Conservation (phyloP, 2,113 vertebrate genomes). For the Ardeotis arabs region DNA sequence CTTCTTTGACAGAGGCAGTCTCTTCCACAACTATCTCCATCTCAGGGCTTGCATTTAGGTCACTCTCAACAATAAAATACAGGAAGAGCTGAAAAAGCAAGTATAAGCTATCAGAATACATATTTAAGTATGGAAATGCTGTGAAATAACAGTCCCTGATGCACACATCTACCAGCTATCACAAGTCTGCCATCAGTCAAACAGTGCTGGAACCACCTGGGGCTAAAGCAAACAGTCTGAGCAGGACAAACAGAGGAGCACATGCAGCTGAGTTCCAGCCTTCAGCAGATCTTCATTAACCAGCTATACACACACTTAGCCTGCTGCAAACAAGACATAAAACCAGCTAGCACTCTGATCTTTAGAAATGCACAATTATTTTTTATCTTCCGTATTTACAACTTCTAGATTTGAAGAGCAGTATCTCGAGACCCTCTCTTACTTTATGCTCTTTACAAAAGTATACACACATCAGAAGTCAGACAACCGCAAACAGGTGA, state of each 20-base stretch:
- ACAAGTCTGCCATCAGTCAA: not conserved
- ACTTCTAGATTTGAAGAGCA: not conserved
- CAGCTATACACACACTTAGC: not conserved
- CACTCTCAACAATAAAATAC: constrained; percentile 81
- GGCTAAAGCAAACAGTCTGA: not conserved
- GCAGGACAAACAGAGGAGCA: not conserved
- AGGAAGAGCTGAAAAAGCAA: constrained; percentile 83
- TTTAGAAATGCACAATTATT: not conserved
- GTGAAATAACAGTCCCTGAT: not conserved
- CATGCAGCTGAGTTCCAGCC: not conserved
- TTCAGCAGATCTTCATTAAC: not conserved
- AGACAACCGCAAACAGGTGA: not conserved
- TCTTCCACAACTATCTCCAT: constrained; percentile 89
- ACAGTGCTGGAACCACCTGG: not conserved
- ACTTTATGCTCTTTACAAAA: not conserved
- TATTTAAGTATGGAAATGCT: not conserved
- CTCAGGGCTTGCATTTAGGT: constrained; percentile 76
- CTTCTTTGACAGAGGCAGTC: constrained; percentile 83
- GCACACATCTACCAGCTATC: not conserved
- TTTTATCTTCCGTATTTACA: not conserved
- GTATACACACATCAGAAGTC: not conserved
- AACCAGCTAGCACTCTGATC: not conserved
- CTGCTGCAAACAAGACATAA: not conserved
- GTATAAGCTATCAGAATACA: not conserved
- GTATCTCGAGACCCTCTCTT: not conserved